phyloP scores from a whole-genome alignment of 2,113 vertebrate genomes.

The Lethenteron reissneri region DNA sequence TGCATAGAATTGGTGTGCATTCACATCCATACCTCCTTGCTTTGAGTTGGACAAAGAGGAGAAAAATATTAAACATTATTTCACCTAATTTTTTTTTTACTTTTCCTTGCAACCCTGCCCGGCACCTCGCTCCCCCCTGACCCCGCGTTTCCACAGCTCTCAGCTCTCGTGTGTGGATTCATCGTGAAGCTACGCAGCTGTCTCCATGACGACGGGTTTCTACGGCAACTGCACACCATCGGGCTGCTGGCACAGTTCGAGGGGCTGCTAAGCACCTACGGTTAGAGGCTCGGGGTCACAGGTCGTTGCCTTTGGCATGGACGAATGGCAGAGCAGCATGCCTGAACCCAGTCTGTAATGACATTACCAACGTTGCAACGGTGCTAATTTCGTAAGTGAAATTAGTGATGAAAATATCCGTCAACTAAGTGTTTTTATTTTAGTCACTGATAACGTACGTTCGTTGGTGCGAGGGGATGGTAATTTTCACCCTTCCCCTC shows the following conservation, averaged over 20 bases:
- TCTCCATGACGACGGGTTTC: conserved; percentile 73
- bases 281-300: conserved; percentile 24
- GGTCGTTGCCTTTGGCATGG: not conserved
- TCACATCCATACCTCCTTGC: too few species aligned
- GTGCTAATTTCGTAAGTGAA: not conserved
- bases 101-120: not conserved
- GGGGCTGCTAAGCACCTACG: conserved; percentile 80
- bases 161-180: conserved; percentile 81
- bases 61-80: not conserved
- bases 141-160: conserved; percentile 33
- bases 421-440: not conserved
- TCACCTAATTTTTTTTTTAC: not conserved
- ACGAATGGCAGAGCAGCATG: too few species aligned
- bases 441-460: not conserved
- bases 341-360: too few species aligned
- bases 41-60: not conserved
- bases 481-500: too few species aligned
- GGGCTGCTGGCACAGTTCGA: conserved; percentile 88
- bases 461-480: too few species aligned
- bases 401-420: not conserved
- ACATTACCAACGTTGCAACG: too few species aligned
- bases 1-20: too few species aligned
- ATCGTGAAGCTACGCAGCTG: conserved; percentile 92
- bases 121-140: too few species aligned
- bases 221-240: conserved; percentile 89